Evolutionary conservation across 2,113 vertebrate species (phyloP).

Genomic region (Tyrannus savana): DNA sequence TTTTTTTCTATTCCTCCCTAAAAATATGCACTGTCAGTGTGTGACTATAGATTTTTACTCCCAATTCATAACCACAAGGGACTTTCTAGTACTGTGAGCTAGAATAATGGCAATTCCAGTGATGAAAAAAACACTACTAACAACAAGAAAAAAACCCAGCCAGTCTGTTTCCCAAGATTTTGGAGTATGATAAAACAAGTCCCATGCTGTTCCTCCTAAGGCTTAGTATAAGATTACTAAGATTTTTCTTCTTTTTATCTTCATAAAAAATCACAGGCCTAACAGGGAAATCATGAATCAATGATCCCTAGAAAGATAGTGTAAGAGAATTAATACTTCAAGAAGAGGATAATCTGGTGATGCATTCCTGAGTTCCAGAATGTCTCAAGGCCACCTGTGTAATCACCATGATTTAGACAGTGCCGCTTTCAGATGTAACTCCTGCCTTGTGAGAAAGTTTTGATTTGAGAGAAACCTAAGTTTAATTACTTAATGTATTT

Average conservation of each 20-base stretch:
- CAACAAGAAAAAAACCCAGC: accelerated
- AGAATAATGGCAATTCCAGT: not conserved
- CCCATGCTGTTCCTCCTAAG: not conserved
- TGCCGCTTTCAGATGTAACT: accelerated
- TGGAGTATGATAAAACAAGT: not conserved
- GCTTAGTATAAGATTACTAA: not conserved
- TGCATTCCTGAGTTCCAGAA: not conserved
- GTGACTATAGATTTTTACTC: conserved; percentile 11
- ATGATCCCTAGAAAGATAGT: not conserved
- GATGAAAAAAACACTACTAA: not conserved
- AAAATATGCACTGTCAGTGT: conserved; percentile 7
- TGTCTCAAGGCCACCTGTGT: not conserved
- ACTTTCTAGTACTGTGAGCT: not conserved
- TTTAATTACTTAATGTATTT: not conserved
- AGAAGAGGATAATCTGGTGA: not conserved
- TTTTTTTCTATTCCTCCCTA: not conserved
- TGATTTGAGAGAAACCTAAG: not conserved
- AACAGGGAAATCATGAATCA: not conserved
- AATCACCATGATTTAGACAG: not conserved
- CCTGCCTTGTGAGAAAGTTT: not conserved
- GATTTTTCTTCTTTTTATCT: not conserved
- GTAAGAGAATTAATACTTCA: not conserved
- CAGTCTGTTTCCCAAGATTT: not conserved
- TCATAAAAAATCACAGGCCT: not conserved
- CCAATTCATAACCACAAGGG: not conserved